Evolutionary conservation across 2,113 vertebrate genomes (phyloP).

Genomic region (Leptocoma aspasia): DNA sequence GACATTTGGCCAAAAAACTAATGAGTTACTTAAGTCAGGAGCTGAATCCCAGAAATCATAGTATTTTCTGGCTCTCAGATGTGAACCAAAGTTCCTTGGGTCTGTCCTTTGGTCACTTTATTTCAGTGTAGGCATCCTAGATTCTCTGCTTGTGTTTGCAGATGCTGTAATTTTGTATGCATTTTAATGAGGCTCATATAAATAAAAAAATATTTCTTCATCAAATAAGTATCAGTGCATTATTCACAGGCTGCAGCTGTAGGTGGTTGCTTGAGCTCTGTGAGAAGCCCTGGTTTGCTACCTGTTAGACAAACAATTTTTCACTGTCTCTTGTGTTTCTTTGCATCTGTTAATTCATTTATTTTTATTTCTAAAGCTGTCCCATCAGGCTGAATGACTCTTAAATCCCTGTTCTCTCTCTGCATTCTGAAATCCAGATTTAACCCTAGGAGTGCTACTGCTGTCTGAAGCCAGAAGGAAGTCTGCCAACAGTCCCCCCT

Average conservation of each 20-base stretch:
- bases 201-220: not conserved
- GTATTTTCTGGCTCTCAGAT: not conserved
- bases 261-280: not conserved
- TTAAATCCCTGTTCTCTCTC: not conserved
- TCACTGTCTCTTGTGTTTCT: not conserved
- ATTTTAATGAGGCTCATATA: not conserved
- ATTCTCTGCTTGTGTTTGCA: not conserved
- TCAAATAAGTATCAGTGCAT: not conserved
- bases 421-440: not conserved
- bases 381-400: not conserved
- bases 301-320: not conserved
- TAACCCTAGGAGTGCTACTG: not conserved
- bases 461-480: not conserved
- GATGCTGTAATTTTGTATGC: not conserved
- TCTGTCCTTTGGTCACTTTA: not conserved
- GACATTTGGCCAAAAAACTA: not conserved
- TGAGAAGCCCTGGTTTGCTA: not conserved
- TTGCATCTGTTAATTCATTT: not conserved
- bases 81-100: not conserved
- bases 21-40: not conserved
- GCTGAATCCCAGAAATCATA: not conserved
- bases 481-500: not conserved
- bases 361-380: conserved; percentile 5
- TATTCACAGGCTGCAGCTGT: not conserved
- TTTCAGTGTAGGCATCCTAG: not conserved